Evolutionary conservation across 2,113 vertebrate genomes (phyloP).

Genomic region (western clawed frog (Xenopus tropicalis)): DNA sequence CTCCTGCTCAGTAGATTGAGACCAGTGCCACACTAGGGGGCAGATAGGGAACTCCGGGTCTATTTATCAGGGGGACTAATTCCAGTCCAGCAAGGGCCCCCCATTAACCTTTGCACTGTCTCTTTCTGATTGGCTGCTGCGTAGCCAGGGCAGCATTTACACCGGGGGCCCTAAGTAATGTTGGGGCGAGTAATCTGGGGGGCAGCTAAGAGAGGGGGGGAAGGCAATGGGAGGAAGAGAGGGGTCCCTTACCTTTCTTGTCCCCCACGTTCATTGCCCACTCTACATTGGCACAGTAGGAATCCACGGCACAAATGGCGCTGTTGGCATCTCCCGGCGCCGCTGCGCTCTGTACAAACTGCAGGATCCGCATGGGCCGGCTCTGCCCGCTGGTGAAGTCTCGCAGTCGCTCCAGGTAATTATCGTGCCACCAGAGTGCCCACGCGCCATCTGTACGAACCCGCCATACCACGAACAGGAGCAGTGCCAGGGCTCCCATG

Average conservation of each 20-base stretch:
- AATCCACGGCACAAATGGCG: constrained; percentile 62
- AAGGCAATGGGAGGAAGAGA: too few species aligned
- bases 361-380: constrained; percentile 47
- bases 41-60: too few species aligned
- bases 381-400: constrained; percentile 21
- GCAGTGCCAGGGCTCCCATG: background rate
- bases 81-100: too few species aligned
- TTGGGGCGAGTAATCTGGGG: too few species aligned
- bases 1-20: too few species aligned
- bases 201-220: too few species aligned
- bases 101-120: too few species aligned
- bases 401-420: constrained; percentile 28
- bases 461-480: background rate
- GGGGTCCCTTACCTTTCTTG: constrained; percentile 62
- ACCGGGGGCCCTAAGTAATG: too few species aligned
- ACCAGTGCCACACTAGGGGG: too few species aligned
- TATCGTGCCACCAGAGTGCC: constrained; percentile 41
- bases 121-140: too few species aligned
- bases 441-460: constrained; percentile 26
- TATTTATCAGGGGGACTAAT: too few species aligned
- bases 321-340: constrained; percentile 62
- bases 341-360: constrained; percentile 60
- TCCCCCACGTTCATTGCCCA: constrained; percentile 76
- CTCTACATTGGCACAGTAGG: constrained; percentile 64
- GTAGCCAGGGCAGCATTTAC: too few species aligned